Evolutionary conservation across 2,888 invertebrate species (phyloP).

Genomic region (Leptura quadrifasciata): DNA sequence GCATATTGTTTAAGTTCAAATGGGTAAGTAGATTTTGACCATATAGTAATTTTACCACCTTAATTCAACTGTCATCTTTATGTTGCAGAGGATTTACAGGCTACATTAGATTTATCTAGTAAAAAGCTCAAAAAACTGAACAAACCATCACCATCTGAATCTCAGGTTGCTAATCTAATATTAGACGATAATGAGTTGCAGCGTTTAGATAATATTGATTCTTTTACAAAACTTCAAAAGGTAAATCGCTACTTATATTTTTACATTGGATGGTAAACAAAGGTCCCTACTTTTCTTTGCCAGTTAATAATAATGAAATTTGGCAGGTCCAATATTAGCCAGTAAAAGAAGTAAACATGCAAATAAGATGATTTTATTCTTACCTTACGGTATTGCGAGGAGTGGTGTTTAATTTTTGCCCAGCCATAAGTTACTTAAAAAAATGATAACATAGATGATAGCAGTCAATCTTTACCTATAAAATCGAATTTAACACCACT

Average conservation of each 20-base stretch:
- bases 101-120: slow-evolving; percentile 82
- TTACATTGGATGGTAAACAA: not conserved
- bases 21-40: slow-evolving; percentile 38
- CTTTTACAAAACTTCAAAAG: slow-evolving; percentile 85
- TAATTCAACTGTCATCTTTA: not conserved
- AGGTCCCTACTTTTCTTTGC: not conserved
- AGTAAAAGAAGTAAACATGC: not conserved
- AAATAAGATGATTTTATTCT: not conserved
- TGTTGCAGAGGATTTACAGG: slow-evolving; percentile 36
- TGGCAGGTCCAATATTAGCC: not conserved
- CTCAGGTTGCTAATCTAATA: slow-evolving; percentile 82
- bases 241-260: slow-evolving; percentile 72
- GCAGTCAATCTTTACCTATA: no score
- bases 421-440: no score
- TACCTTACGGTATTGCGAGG: no score
- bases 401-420: no score
- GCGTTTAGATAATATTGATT: slow-evolving; percentile 90
- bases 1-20: slow-evolving; percentile 46
- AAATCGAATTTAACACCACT: no score
- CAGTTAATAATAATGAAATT: not conserved
- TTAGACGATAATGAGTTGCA: slow-evolving; percentile 92
- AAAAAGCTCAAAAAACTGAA: slow-evolving; percentile 88
- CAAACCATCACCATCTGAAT: slow-evolving; percentile 82
- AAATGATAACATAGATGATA: no score
- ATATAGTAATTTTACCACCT: not conserved